Evolutionary conservation across 2,797 vertebrate genomes (phyloP).

Genomic region (Centroberyx gerrardi): DNA sequence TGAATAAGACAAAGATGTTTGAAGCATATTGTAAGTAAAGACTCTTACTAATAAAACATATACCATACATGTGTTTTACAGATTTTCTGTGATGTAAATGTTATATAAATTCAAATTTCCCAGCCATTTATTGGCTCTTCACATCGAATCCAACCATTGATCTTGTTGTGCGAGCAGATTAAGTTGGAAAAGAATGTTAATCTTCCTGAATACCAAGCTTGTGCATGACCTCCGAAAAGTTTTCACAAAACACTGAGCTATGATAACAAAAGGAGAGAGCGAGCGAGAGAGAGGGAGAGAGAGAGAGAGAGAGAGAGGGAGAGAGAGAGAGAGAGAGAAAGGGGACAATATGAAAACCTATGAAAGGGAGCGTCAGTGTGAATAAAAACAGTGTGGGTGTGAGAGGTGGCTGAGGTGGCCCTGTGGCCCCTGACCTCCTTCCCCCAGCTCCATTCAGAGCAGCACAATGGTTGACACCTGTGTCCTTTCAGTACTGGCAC

Average conservation of each 20-base stretch:
- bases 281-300: conserved; percentile 42
- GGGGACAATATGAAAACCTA: conserved; percentile 56
- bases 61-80: neutral
- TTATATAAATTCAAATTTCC: conserved; percentile 1
- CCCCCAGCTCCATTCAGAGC: conserved; percentile 80
- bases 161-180: conserved; percentile 58
- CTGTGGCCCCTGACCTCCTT: conserved; percentile 77
- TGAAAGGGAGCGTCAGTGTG: conserved; percentile 74
- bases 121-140: conserved; percentile 26
- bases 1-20: neutral
- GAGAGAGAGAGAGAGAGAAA: neutral
- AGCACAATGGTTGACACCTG: conserved; percentile 89
- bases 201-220: conserved; percentile 62
- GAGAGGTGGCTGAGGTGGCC: conserved; percentile 75
- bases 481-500: conserved; percentile 85
- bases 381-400: conserved; percentile 78
- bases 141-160: conserved; percentile 46
- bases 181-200: conserved; percentile 72
- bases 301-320: neutral
- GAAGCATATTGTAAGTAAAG: neutral
- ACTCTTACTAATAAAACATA: neutral
- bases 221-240: conserved; percentile 74
- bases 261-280: conserved; percentile 76
- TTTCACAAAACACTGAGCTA: conserved; percentile 79
- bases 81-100: neutral